Percentiles rank a stretch among this genome's conserved stretches.
phyloP scores from a whole-genome alignment of 2,888 invertebrate genomes.

The Lutraria lutraria region DNA sequence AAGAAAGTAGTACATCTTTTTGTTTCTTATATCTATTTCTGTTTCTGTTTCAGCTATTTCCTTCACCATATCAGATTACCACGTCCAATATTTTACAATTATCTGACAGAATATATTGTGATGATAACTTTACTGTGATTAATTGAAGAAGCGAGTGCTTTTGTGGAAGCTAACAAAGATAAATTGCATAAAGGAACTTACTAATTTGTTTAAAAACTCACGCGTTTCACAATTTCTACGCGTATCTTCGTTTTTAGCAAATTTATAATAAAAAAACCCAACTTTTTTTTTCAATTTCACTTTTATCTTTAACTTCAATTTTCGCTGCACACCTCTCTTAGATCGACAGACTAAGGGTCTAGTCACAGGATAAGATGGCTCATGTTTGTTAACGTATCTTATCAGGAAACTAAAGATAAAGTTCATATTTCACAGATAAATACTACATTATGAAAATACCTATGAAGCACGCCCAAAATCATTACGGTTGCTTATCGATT shows the following conservation, averaged over 20 bases:
- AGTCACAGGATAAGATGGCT: constrained; percentile 2
- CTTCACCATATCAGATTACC: background rate
- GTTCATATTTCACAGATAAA: constrained; percentile 52
- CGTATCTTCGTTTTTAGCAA: background rate
- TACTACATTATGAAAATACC: constrained; percentile 25
- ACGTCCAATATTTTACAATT: constrained; percentile 15
- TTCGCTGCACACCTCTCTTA: background rate
- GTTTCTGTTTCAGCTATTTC: background rate
- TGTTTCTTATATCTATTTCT: background rate
- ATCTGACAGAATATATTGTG: constrained; percentile 1
- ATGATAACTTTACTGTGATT: background rate
- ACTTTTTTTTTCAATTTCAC: constrained; percentile 27
- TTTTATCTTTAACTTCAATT: constrained; percentile 18
- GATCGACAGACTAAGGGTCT: constrained; percentile 27
- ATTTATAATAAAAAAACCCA: background rate
- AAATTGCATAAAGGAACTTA: background rate
- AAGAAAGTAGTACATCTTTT: background rate
- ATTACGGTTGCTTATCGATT: constrained; percentile 37
- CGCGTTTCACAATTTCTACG: background rate
- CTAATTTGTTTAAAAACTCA: background rate
- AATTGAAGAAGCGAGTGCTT: background rate
- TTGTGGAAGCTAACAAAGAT: background rate
- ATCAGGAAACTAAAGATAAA: constrained; percentile 31
- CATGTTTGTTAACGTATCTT: constrained; percentile 43
- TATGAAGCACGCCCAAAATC: constrained; percentile 40